These are phyloP conservation scores for Noctua janthe DNA, from an alignment of 2,888 invertebrate species.

Conservation along the genomic window DNA sequence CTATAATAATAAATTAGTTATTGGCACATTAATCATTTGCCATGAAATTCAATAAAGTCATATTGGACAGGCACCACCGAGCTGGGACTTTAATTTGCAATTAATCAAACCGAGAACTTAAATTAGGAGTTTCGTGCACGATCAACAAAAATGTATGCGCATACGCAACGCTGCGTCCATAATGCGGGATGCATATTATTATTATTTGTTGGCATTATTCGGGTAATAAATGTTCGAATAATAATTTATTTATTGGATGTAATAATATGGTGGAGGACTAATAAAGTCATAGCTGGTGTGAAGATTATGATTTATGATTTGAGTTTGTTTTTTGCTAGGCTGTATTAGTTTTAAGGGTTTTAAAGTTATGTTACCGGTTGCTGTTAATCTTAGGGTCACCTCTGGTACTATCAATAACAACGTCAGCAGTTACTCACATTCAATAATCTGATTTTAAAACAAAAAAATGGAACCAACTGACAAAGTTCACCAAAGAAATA, in stretches of 20 bases:
- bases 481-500: not conserved
- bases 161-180: slow-evolving; percentile 57
- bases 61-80: slow-evolving; percentile 85
- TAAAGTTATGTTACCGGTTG: slow-evolving; percentile 11
- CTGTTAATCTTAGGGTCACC: slow-evolving; percentile 19
- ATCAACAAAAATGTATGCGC: slow-evolving; percentile 80
- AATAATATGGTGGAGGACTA: slow-evolving; percentile 59
- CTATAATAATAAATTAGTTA: slow-evolving; percentile 85
- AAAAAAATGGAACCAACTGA: not conserved
- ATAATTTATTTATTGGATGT: slow-evolving; percentile 64
- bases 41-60: slow-evolving; percentile 90
- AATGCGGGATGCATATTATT: slow-evolving; percentile 57
- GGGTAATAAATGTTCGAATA: slow-evolving; percentile 50
- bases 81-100: slow-evolving; percentile 89
- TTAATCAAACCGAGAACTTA: slow-evolving; percentile 86
- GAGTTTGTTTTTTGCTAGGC: slow-evolving; percentile 44
- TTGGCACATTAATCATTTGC: slow-evolving; percentile 85
- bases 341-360: slow-evolving; percentile 40
- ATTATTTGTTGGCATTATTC: slow-evolving; percentile 63
- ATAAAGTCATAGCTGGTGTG: slow-evolving; percentile 57
- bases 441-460: not conserved
- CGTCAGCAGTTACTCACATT: not conserved
- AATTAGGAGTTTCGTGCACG: slow-evolving; percentile 85
- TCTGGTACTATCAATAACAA: not conserved
- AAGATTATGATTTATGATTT: slow-evolving; percentile 62